Base-by-base conservation (phyloP, 2,888 invertebrate genomes). In the Macropis europaea region DNA sequence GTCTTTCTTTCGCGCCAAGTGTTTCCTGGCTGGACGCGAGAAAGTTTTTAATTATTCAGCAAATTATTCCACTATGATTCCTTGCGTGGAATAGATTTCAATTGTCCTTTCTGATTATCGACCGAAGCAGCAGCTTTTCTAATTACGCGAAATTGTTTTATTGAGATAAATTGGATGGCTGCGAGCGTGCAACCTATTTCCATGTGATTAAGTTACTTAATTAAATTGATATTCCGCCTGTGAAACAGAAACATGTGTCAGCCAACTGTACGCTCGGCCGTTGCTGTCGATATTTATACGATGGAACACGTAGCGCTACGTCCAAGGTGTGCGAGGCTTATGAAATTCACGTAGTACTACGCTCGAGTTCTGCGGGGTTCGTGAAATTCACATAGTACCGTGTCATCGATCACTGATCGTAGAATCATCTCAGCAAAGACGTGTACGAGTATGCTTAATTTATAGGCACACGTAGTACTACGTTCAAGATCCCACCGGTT, bases 31-130 rank as follows among this genome's bases (percentile, higher is more conserved):
- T 17, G n/a, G n/a, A n/a, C n/a, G 50, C 42, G 50, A 19, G 68
- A 50, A 68, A 69, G 50, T 69, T 69, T n/a, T 57, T 67, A 69
- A 69, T 68, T 68, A 56, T 67, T 56, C 24, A 17, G 42, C 34
- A 34, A 50, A 56, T 42, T 56, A 26, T 30, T n/a, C n/a, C 56
- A 68, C 56, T 43, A 48, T 34, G 40, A 66, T 50, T 48, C 43
- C 47, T 67, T 42, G 28, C 22, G 6, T 48, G 19, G n/a, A 9
- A 24, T 36, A 48, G n/a, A n/a, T 50, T 34, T 43, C 40, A 24
- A 7, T 28, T 34, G 48, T 22, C 19, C 19, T 3, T 3, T 26
- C n/a, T 17, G 11, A 15, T 4, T 13, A n/a, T 28, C 17, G 22
- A 9, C 2, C n/a, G n/a, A n/a, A 11, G 6, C 13, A 24, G 24